Conservation (phyloP, 2,888 invertebrate species). For the Sinhomidia bicolor region DNA sequence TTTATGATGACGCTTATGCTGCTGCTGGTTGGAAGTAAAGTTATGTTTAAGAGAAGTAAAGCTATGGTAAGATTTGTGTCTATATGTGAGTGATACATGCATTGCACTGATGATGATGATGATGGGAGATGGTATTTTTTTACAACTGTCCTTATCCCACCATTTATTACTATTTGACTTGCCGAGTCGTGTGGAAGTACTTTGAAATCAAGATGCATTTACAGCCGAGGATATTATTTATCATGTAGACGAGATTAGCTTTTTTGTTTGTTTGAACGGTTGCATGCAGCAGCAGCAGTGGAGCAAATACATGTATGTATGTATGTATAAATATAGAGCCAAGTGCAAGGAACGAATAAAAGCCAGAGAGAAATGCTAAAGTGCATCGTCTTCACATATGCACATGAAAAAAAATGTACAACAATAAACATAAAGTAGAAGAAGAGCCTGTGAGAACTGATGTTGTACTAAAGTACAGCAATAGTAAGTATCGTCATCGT, state of each 20-base stretch:
- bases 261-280: constrained; percentile 19
- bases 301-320: too few relatives aligned
- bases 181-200: constrained; percentile 16
- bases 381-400: constrained; percentile 1
- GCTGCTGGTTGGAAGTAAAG: constrained; percentile 5
- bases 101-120: not conserved
- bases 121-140: not conserved
- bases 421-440: not conserved
- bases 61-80: too few relatives aligned
- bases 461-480: not conserved
- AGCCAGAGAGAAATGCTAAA: not conserved
- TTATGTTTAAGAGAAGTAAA: not conserved
- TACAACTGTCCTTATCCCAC: constrained; percentile 7
- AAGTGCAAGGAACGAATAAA: not conserved
- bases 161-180: not conserved
- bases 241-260: not conserved
- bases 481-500: not conserved
- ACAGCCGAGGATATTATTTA: not conserved
- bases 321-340: too few relatives aligned
- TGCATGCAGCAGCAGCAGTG: too few relatives aligned
- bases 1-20: constrained; percentile 44
- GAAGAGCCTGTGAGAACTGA: not conserved
- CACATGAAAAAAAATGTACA: not conserved
- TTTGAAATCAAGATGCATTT: constrained; percentile 24
- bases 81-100: too few relatives aligned